Percentiles rank a stretch among this genome's conserved stretches.
Evolutionary conservation across 2,888 invertebrate genomes (phyloP).

Genomic region (Epirrhoe tristata): DNA sequence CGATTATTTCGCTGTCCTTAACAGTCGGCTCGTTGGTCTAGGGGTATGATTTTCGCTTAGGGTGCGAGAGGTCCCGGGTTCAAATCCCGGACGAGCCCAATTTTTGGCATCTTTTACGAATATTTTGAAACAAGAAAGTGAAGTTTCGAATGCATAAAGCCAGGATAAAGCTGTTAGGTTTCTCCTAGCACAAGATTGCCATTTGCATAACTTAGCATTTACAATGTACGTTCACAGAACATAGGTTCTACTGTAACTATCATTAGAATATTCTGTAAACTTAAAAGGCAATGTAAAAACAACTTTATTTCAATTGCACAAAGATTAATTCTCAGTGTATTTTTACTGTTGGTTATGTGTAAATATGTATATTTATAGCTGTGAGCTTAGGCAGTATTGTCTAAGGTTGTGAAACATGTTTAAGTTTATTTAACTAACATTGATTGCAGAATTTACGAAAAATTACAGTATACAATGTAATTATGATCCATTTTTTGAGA

Average conservation of each 20-base stretch:
- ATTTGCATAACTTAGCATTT: constrained; percentile 26
- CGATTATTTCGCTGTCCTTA: neutral
- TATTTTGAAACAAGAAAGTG: neutral
- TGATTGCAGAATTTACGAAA: no score
- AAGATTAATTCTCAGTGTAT: constrained; percentile 15
- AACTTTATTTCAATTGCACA: constrained; percentile 14
- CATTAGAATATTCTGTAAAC: constrained; percentile 23
- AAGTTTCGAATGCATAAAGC: neutral
- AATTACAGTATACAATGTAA: no score
- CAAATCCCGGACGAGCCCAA: constrained; percentile 86
- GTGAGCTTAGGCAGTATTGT: no score
- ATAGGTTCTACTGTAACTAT: constrained; percentile 11
- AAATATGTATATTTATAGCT: no score
- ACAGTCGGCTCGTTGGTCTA: constrained; percentile 82
- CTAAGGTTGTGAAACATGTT: no score
- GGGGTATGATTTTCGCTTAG: constrained; percentile 86
- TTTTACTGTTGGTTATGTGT: no score
- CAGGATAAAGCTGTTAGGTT: constrained; percentile 3
- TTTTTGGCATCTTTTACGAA: constrained; percentile 37
- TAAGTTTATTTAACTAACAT: no score
- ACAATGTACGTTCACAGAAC: constrained; percentile 19
- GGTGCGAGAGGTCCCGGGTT: constrained; percentile 85
- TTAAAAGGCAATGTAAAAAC: constrained; percentile 13
- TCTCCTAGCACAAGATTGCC: neutral
- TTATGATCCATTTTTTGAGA: no score